These are phyloP conservation scores for Agrilus mali DNA, from an alignment of 2,888 invertebrate species.

Conservation along the genomic window DNA sequence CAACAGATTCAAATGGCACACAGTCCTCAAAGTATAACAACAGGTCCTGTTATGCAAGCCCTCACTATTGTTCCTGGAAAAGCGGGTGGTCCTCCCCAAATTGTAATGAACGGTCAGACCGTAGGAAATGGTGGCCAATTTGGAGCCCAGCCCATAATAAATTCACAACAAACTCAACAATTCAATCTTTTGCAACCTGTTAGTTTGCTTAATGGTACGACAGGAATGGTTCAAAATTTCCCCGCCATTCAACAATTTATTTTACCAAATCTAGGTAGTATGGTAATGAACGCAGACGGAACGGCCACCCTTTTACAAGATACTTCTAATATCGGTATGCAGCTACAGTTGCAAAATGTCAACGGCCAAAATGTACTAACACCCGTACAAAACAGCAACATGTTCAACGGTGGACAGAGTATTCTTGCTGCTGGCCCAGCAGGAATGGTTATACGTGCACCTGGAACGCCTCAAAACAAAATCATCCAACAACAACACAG, in stretches of 20 bases:
- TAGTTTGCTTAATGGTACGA: constrained; percentile 60
- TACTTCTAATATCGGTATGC: constrained; percentile 55
- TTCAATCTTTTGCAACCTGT: constrained; percentile 71
- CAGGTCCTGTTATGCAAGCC: constrained; percentile 61
- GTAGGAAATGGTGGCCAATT: constrained; percentile 43
- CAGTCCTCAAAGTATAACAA: constrained; percentile 53
- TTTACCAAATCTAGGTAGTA: constrained; percentile 64
- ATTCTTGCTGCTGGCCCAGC: constrained; percentile 53
- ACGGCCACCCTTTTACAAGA: constrained; percentile 61
- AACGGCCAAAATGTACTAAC: constrained; percentile 66
- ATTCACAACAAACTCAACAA: constrained; percentile 39
- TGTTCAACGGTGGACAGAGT: constrained; percentile 53
- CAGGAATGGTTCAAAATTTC: constrained; percentile 60
- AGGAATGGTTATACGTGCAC: constrained; percentile 69
- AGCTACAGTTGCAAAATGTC: constrained; percentile 67
- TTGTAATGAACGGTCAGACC: constrained; percentile 62
- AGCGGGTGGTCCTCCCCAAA: constrained; percentile 57
- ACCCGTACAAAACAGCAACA: constrained; percentile 52
- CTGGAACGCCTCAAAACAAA: constrained; percentile 55
- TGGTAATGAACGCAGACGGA: constrained; percentile 70
- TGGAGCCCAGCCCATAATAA: constrained; percentile 54
- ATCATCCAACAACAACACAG: constrained; percentile 54
- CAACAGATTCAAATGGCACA: constrained; percentile 59
- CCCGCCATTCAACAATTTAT: constrained; percentile 73
- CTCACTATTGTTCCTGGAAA: constrained; percentile 67